Base-by-base conservation (phyloP, 2,888 invertebrate genomes). In the Metellina segmentata region DNA sequence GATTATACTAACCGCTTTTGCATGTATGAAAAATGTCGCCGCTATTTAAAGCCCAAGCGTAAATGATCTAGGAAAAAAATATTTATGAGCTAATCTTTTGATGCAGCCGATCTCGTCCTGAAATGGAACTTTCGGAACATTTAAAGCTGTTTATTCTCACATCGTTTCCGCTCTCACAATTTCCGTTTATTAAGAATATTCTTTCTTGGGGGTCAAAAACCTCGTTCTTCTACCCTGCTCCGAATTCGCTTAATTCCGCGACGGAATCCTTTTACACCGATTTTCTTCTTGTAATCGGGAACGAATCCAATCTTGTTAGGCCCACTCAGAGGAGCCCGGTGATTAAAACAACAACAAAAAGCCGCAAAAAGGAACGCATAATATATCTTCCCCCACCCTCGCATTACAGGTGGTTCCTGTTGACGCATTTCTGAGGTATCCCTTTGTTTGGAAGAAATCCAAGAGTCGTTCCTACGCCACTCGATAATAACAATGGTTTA, bases 341-440 rank as follows among this genome's bases (percentile, higher is more conserved):
- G 79, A 79, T 79, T 79, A 79, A 79, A 79, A 79, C 79, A 16
- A 79, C 53, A 79, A 79, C 9, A 20, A 20, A 61, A 34, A 79
- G 8, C 78, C 8, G 52, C 53, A 13, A 20, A 34, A 49, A 79
- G 61, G 13, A 61, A 61, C 20, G 79, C 79, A 79, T 61, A 53
- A 20, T 13, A n/a, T 49, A 61, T 79, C 61, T 61, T 9, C 16
- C 61, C 61, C 79, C 81, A 82, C 81, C 81, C 81, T 82, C 81
- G 81, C 81, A 82, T 16, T 19, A 19, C 16, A 77, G 69, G 70
- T 34, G 13, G 81, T 82, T 82, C 71, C 69, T 81, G 81, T 81
- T 71, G 81, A 82, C 81, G 81, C 81, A 82, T 69, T 82, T 82
- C 6, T 71, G 70, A 19, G 81, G 71, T 51, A 71, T 71, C 81